A percentile compares a stretch with the other conserved stretches of the same genome.
These are phyloP conservation scores for Idaea biselata DNA, from an alignment of 2,888 invertebrate genomes.

Conservation along the genomic window DNA sequence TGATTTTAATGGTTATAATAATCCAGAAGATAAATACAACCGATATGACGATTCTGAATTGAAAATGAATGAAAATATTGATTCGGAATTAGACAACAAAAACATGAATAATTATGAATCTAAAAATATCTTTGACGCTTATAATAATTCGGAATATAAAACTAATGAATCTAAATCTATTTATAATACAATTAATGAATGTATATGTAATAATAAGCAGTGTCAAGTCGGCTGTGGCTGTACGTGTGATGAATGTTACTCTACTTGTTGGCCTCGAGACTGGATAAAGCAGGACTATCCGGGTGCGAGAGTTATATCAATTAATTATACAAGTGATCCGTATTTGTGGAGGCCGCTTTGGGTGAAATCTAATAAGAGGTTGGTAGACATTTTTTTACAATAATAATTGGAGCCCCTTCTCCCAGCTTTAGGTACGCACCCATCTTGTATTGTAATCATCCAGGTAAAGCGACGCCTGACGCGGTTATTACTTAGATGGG, in stretches of 20 bases:
- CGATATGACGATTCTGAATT: slow-evolving; percentile 5
- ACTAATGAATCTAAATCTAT: slow-evolving; percentile 20
- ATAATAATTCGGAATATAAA: slow-evolving; percentile 19
- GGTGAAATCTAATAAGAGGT: slow-evolving; percentile 84
- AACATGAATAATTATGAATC: background rate
- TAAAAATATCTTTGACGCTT: slow-evolving; percentile 5
- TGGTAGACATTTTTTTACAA: slow-evolving; percentile 16
- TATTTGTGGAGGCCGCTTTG: slow-evolving; percentile 89
- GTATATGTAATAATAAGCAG: slow-evolving; percentile 38
- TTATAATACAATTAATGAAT: slow-evolving; percentile 29
- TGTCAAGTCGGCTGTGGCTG: slow-evolving; percentile 68
- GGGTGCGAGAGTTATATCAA: slow-evolving; percentile 87
- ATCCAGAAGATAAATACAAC: slow-evolving; percentile 1
- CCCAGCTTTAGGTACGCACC: no score
- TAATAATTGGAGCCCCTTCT: no score
- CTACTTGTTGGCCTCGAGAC: slow-evolving; percentile 91
- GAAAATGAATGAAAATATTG: slow-evolving; percentile 4
- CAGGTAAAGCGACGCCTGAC: no score
- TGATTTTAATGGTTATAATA: background rate
- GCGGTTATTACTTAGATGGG: no score
- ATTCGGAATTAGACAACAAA: slow-evolving; percentile 2
- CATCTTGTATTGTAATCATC: no score
- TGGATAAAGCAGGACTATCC: slow-evolving; percentile 91
- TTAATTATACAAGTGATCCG: slow-evolving; percentile 91
- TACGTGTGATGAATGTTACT: slow-evolving; percentile 74